Percentiles rank a stretch among this genome's conserved stretches.
Conservation (phyloP, 2,113 vertebrate species). For the Pedionomus torquatus region DNA sequence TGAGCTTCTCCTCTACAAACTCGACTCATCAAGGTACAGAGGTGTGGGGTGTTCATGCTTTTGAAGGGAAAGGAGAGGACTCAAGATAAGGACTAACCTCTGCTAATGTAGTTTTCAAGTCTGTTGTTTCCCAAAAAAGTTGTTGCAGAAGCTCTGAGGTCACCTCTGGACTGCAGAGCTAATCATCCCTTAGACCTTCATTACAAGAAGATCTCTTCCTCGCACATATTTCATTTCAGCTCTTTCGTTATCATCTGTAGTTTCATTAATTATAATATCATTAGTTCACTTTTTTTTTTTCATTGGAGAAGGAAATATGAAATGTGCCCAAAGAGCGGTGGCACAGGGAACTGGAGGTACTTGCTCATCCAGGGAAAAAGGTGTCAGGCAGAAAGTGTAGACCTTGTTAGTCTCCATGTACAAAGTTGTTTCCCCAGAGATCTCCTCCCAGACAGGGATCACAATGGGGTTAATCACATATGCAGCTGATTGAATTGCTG, state of each 20-base stretch:
- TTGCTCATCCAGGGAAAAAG: not conserved
- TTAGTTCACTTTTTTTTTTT: not conserved
- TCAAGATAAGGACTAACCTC: not conserved
- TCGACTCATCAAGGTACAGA: not conserved
- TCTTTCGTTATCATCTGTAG: not conserved
- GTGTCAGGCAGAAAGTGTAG: not conserved
- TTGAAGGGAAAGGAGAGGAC: not conserved
- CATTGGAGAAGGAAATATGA: not conserved
- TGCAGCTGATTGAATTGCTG: not conserved
- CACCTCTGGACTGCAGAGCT: not conserved
- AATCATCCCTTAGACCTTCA: not conserved
- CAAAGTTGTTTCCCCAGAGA: not conserved
- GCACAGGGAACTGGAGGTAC: not conserved
- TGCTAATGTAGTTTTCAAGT: not conserved
- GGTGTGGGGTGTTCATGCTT: not conserved
- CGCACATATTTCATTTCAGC: not conserved
- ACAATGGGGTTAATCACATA: not conserved
- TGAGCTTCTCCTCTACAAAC: not conserved
- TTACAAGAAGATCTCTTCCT: not conserved
- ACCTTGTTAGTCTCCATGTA: not conserved
- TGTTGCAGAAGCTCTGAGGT: not conserved
- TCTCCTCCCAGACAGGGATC: not conserved
- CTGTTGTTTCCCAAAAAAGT: not conserved
- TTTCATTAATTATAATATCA: not conserved
- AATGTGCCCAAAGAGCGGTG: not conserved